Evolutionary conservation across 2,888 invertebrate species (phyloP), one percentile per base, ranked within the genome.

Genomic region (Charanyca ferruginea): DNA sequence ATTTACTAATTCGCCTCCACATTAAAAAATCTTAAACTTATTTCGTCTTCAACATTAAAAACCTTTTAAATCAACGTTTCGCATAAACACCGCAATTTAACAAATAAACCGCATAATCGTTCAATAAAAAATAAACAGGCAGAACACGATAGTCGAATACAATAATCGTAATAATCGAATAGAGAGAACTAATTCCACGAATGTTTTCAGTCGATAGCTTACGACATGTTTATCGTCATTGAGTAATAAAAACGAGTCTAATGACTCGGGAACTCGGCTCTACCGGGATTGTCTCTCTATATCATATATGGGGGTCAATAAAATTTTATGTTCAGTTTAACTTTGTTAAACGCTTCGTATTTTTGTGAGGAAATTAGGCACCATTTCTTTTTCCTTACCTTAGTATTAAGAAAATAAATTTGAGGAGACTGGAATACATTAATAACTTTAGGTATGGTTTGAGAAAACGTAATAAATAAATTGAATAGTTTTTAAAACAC

Each of bases 241-340:
- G 92, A 86, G 90, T 86, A 92, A 95, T 95, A 95, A 95, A 95
- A 94, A 92, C 86, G 90, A 89, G 92, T 88, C 94, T 95, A 95
- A 95, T 95, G 95, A 95, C 91, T 90, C 93, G 94, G 85, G 90
- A 94, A 92, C 86, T 86, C 82, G 88, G 88, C 90, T 85, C 88
- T 89, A 84, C 85, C 81, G 87, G 88, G 84, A 94, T 93, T 94
- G 94, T 93, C 91, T 93, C 90, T 93, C 93, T 95, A 95, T 93
- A 92, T 95, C 95, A 94, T 95, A 94, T 93, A 94, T 92, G 93
- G 93, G 93, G 93, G 91, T 93, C 90, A 93, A 95, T 95, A 95
- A 95, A 95, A 94, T 94, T 94, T 95, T 95, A 95, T 95, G 93
- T 91, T 85, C 92, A 93, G 94, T 94, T 94, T 91, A 94, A 94